These are phyloP conservation scores for Trematomus loennbergii DNA, from an alignment of 2,113 vertebrate species.

Conservation along the genomic window DNA sequence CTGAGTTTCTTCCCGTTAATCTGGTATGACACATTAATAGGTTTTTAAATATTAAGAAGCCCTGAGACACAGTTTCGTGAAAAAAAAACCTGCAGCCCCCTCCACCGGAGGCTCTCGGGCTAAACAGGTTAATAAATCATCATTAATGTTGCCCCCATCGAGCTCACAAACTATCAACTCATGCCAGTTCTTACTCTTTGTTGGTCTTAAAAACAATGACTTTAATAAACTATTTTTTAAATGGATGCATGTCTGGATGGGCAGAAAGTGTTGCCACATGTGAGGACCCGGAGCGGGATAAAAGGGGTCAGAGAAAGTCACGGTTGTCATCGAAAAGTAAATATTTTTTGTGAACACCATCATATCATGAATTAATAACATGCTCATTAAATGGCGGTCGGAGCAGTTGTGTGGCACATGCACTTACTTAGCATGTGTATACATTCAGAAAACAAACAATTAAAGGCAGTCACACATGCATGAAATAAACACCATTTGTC, in stretches of 20 bases:
- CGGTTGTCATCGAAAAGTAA: neutral
- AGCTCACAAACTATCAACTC: too few relatives aligned
- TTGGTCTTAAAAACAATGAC: too few relatives aligned
- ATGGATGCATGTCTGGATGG: neutral
- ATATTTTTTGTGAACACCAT: constrained; percentile 22
- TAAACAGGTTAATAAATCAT: constrained; percentile 48
- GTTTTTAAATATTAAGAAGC: too few relatives aligned
- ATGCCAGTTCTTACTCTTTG: too few relatives aligned
- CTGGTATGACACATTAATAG: too few relatives aligned
- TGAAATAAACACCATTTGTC: constrained; percentile 42
- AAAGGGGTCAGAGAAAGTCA: too few relatives aligned
- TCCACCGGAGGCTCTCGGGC: too few relatives aligned
- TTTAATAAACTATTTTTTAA: too few relatives aligned
- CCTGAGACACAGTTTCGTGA: too few relatives aligned
- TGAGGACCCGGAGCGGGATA: neutral
- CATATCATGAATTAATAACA: constrained; percentile 41
- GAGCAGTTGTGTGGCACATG: constrained; percentile 14
- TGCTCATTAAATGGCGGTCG: constrained; percentile 19
- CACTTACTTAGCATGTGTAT: constrained; percentile 3
- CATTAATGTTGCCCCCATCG: constrained; percentile 8
- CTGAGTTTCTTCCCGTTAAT: too few relatives aligned
- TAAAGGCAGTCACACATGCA: constrained; percentile 37
- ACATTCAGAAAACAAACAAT: constrained; percentile 6
- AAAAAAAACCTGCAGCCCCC: too few relatives aligned
- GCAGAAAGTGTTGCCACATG: constrained; percentile 17